Base-by-base conservation (phyloP, 1,140 invertebrate species). In the Diorhabda sublineata region DNA sequence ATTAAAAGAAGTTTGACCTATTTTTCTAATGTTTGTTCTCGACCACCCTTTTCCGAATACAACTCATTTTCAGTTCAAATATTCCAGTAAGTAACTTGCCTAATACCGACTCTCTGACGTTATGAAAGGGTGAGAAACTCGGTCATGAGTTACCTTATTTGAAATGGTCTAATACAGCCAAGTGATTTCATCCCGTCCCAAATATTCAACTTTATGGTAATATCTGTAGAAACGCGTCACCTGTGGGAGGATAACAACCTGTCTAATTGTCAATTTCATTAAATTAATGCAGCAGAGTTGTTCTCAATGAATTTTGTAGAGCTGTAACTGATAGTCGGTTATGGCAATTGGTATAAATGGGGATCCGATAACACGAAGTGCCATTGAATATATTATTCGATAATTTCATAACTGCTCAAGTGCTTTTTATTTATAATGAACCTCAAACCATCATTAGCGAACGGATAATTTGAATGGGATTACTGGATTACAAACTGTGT, bases 181-280 rank as follows among this genome's bases (percentile, higher is more conserved):
- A 52, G 47, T 52, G 47, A 52, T 52, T 52, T 52, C n/a, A 52
- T 52, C 47, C 6, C n/a, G 6, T n/a, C 6, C 47, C 47, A 52
- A 52, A 52, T 52, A 52, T 52, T 52, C 47, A 52, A 52, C 47
- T 52, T 52, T 52, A 52, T 52, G 47, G 47, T 52, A 52, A 52
- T 52, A 52, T 52, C 47, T 2, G 47, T 52, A 52, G 47, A 52
- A 52, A 52, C n/a, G 47, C n/a, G 47, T n/a, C 47, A 52, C 47
- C 47, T 52, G n/a, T 52, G 47, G 47, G 47, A 52, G 47, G 47
- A 52, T 52, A 8, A 52, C 47, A 52, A n/a, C 47, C 4, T n/a
- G 47, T 52, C 47, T 52, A 52, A 52, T 52, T 52, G 47, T 52
- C 47, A 52, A 52, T 52, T 52, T 52, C 47, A 52, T 52, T 52